Conservation (phyloP, 2,888 invertebrate species). For the Dasypolia templi region DNA sequence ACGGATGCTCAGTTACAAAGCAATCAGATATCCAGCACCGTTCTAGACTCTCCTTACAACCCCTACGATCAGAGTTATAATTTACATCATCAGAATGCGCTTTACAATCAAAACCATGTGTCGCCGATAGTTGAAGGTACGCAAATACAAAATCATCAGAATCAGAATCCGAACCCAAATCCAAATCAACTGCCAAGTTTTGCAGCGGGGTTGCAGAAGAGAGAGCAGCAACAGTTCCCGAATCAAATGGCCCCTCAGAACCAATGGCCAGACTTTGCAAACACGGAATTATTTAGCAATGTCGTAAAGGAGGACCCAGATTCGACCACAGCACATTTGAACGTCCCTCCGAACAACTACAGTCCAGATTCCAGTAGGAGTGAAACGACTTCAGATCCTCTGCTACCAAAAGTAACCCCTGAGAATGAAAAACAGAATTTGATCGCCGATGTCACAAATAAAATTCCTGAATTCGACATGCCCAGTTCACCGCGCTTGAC, state of each 20-base stretch:
- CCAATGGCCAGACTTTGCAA: conserved; percentile 87
- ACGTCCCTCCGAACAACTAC: conserved; percentile 86
- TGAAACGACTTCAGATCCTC: conserved; percentile 84
- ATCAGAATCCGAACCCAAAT: conserved; percentile 72
- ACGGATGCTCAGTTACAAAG: conserved; percentile 95
- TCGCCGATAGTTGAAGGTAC: conserved; percentile 88
- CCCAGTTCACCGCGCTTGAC: conserved; percentile 85
- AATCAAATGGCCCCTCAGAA: conserved; percentile 77
- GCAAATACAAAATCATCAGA: conserved; percentile 78
- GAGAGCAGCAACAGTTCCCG: conserved; percentile 80
- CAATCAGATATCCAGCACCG: conserved; percentile 96
- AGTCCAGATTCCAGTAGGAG: conserved; percentile 89
- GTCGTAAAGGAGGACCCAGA: conserved; percentile 94
- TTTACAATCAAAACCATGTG: conserved; percentile 90
- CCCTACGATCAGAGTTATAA: conserved; percentile 92
- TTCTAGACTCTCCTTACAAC: conserved; percentile 93
- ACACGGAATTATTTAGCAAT: conserved; percentile 86
- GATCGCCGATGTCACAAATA: conserved; percentile 78
- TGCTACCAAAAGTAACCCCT: conserved; percentile 74
- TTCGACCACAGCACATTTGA: conserved; percentile 92
- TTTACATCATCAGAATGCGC: conserved; percentile 92
- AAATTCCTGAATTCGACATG: conserved; percentile 87
- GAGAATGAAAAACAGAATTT: conserved; percentile 81
- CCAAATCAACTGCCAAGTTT: conserved; percentile 88
- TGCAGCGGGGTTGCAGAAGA: conserved; percentile 83